These are phyloP conservation scores for Elmis aenea DNA, from an alignment of 2,888 invertebrate species.

Conservation along the genomic window DNA sequence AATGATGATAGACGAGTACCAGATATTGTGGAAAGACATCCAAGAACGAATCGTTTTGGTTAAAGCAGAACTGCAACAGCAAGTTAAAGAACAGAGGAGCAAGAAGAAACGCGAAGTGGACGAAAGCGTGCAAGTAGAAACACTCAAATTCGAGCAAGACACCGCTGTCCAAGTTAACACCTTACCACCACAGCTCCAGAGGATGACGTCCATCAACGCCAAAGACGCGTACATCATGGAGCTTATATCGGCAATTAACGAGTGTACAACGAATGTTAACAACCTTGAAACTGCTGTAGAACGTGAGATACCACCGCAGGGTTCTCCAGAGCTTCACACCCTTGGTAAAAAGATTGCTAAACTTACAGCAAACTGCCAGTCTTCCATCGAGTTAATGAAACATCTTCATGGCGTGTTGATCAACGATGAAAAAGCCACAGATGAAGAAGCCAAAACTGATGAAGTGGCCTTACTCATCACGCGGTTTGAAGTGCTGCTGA, in stretches of 20 bases:
- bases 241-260: constrained; percentile 65
- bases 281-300: constrained; percentile 61
- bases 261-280: constrained; percentile 64
- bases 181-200: constrained; percentile 52
- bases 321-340: constrained; percentile 53
- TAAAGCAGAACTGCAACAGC: constrained; percentile 43
- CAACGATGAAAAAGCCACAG: constrained; percentile 66
- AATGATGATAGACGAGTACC: constrained; percentile 62
- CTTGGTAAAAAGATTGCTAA: constrained; percentile 70
- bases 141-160: constrained; percentile 70
- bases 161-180: constrained; percentile 80
- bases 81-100: constrained; percentile 34
- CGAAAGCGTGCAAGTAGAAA: constrained; percentile 65
- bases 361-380: constrained; percentile 71
- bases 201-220: constrained; percentile 68
- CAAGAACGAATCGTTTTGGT: constrained; percentile 50
- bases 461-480: constrained; percentile 61
- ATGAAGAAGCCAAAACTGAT: constrained; percentile 60
- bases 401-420: constrained; percentile 71
- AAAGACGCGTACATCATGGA: constrained; percentile 79
- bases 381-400: constrained; percentile 73
- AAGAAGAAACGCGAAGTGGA: constrained; percentile 48
- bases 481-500: constrained; percentile 64
- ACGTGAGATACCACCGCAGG: constrained; percentile 53
- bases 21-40: constrained; percentile 58